Evolutionary conservation across 2,888 invertebrate genomes (phyloP), one percentile per base, ranked within the genome.

Genomic region (Cerastis leucographa): DNA sequence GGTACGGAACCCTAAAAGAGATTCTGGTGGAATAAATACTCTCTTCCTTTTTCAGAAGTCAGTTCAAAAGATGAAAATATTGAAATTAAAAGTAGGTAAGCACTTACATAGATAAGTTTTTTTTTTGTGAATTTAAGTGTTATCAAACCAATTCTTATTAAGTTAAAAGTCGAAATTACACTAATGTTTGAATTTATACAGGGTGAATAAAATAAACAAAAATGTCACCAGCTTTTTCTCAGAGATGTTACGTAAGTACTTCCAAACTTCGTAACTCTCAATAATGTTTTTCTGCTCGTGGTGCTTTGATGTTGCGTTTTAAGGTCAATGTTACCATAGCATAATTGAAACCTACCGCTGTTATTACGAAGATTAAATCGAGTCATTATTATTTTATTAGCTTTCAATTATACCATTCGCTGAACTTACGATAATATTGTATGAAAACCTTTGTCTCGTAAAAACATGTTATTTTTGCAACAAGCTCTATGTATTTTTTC

Each of bases 261-360:
- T 19, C 49, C 74, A 35, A 81, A 64, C 54, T 81, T 77, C 8
- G 40, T 46, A 74, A 42, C 29, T 12, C 62, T 19, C 44, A 46
- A 29, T 12, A 25, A 8, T 25, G n/a, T 62, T 72, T 51, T 61
- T 44, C 61, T 17, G 54, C 40, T 77, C 29, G 6, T 19, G 19
- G 35, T 42, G 0, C 40, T 74, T 74, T 42, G 25, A 49, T 56
- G 29, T 56, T 49, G 40, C 46, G 22, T 49, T 4, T 22, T 42
- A 78, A 75, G 56, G 64, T 82, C 76, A 78, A 65, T 76, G 78
- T 82, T 75, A 76, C 44, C n/a, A 35, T 29, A 81, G 6, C 54
- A 42, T 75, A 22, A 22, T 75, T 65, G 14, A 42, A 59, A 59
- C 19, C 35, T 29, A 9, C 12, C 35, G 40, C 25, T 81, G 56